Percentiles rank a stretch among this genome's conserved stretches.
Evolutionary conservation across 1,140 invertebrate species (phyloP).

Genomic region (Lordiphosa stackelbergi): DNA sequence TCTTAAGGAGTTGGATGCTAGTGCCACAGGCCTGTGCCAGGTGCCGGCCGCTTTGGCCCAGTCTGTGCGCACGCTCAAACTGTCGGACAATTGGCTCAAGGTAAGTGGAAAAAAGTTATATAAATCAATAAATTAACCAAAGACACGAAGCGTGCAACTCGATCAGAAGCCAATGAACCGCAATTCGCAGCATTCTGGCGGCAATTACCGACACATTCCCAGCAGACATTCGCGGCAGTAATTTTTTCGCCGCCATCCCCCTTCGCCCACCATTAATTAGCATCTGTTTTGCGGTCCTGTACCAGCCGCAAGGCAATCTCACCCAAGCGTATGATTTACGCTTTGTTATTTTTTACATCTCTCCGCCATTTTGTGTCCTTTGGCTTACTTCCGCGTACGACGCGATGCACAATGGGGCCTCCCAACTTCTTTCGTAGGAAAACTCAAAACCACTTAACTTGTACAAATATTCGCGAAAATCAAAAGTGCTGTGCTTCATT

Average conservation of each 20-base stretch:
- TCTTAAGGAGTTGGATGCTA: constrained; percentile 80
- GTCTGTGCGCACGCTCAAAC: constrained; percentile 87
- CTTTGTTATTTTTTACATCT: constrained; percentile 73
- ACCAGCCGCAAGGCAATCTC: constrained; percentile 36
- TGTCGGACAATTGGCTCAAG: constrained; percentile 84
- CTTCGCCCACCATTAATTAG: constrained; percentile 60
- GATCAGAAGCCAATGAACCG: constrained; percentile 55
- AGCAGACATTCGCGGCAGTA: constrained; percentile 27
- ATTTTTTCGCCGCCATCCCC: constrained; percentile 12
- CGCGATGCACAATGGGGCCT: not conserved
- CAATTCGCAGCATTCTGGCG: constrained; percentile 65
- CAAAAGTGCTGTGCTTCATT: no score
- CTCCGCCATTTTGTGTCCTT: constrained; percentile 53
- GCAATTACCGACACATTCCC: constrained; percentile 68
- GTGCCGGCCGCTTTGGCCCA: constrained; percentile 90
- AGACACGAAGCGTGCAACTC: constrained; percentile 19
- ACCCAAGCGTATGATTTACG: constrained; percentile 69
- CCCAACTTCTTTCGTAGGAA: no score
- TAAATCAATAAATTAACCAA: constrained; percentile 47
- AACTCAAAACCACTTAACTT: no score
- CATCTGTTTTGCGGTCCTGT: constrained; percentile 55
- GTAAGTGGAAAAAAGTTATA: constrained; percentile 43
- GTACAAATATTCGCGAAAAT: no score
- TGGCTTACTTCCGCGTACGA: constrained; percentile 40
- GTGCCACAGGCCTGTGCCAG: constrained; percentile 85